phyloP scores from a whole-genome alignment of 2,113 vertebrate genomes.

The Mastomys coucha region DNA sequence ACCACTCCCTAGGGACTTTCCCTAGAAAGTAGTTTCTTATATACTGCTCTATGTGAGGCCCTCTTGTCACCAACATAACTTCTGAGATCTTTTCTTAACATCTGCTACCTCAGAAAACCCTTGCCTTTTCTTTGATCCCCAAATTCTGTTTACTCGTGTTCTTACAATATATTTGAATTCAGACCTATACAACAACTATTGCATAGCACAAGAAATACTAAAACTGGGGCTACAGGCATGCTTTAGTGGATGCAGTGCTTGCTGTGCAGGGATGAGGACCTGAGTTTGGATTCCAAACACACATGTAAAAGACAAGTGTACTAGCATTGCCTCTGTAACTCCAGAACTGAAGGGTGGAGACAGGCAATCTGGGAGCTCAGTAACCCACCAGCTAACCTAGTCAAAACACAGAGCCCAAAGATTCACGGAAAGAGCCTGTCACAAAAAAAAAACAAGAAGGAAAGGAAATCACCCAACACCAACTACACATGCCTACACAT shows the following conservation, averaged over 20 bases:
- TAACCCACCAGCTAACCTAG: neutral
- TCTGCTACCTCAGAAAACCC: neutral
- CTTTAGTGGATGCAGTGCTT: neutral
- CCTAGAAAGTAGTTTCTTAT: neutral
- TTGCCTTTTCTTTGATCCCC: neutral
- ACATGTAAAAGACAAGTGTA: neutral
- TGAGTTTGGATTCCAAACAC: neutral
- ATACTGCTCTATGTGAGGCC: neutral
- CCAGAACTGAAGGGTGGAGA: neutral
- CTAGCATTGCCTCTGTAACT: neutral
- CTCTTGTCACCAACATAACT: neutral
- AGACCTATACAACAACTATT: constrained; percentile 3
- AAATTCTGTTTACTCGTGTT: constrained; percentile 1
- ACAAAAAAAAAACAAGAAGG: neutral
- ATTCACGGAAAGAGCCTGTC: neutral
- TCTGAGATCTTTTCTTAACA: neutral
- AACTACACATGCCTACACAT: neutral
- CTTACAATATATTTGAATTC: constrained; percentile 14
- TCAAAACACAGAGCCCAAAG: neutral
- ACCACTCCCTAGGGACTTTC: neutral
- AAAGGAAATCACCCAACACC: neutral
- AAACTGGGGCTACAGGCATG: neutral
- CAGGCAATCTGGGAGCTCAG: neutral
- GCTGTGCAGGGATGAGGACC: no score
- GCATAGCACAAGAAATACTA: neutral